Evolutionary conservation across 2,113 vertebrate genomes (phyloP), one percentile per base, ranked within the genome.

Genomic region (Oreocharis arfaki): DNA sequence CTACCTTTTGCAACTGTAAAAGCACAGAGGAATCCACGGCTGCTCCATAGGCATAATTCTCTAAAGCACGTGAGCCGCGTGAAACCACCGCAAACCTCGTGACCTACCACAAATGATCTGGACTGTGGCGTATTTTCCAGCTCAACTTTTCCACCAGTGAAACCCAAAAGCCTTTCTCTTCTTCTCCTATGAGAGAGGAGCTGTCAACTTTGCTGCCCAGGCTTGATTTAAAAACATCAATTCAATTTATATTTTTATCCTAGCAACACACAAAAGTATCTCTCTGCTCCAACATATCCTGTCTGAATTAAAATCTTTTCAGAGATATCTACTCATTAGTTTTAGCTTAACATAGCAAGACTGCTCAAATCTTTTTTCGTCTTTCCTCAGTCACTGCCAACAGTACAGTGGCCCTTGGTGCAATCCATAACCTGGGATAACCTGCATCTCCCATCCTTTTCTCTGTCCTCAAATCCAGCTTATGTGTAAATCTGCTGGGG

Each of bases 221-320:
- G 87, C 64, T 22, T 86, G 68, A 92, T 95, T 44, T 89, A 79
- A 81, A 93, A 95, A 81, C 80, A 92, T 52, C 84, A 39, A 96
- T 95, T 95, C 83, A 84, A 93, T 95, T 92, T 77, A 44, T 86
- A 68, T 87, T 95, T 90, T 94, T 92, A 92, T 84, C 89, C 60
- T 87, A 56, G 76, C 68, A 90, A 89, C 68, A 63, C 79, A 77
- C 21, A 63, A 20, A 90, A 93, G 56, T 47, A 71, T 63, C 64
- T 63, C 46, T 60, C 50, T 89, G 76, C 80, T 93, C 64, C 60
- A 78, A 44, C 39, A 67, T 71, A 65, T 13, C 56, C 79, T 41
- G 50, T 28, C 46, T 90, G 83, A 89, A 87, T 78, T 88, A 81
- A 95, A 92, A 77, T 81, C 52, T 95, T 76, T 65, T 49, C 73